A percentile compares a stretch with the other conserved stretches of the same genome.
Evolutionary conservation across 1,140 invertebrate species (phyloP).

Genomic region (Chionoecetes opilio): DNA sequence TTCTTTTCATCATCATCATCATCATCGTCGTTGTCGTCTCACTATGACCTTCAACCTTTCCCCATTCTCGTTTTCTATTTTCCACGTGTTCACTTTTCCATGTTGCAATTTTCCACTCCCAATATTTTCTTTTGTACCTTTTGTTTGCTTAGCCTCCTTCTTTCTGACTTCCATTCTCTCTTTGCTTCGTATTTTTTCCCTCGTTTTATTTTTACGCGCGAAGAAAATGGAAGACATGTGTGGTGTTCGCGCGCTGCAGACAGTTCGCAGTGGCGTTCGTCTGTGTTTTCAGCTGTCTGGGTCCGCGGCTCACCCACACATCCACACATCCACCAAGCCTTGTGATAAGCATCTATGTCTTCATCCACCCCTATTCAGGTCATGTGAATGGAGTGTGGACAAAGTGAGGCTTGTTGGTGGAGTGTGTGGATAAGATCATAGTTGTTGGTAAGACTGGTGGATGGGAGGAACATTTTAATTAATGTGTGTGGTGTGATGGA

Average conservation of each 20-base stretch:
- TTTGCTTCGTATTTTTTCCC: constrained; percentile 12
- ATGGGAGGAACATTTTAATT: too few relatives aligned
- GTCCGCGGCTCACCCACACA: too few relatives aligned
- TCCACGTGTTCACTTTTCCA: not conserved
- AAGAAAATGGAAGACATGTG: not conserved
- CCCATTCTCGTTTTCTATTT: not conserved
- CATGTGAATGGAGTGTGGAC: too few relatives aligned
- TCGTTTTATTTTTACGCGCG: not conserved
- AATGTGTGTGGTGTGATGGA: not conserved
- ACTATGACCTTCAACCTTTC: not conserved
- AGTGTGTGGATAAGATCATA: too few relatives aligned
- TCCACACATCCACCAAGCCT: too few relatives aligned
- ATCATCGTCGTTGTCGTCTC: not conserved
- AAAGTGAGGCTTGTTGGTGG: too few relatives aligned
- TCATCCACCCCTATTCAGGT: too few relatives aligned
- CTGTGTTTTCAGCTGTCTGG: too few relatives aligned
- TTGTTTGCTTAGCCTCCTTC: constrained; percentile 11
- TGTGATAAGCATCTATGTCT: too few relatives aligned
- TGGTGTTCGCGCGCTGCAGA: not conserved
- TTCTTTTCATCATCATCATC: too few relatives aligned
- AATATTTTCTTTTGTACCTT: not conserved
- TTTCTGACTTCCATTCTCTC: not conserved
- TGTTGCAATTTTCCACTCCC: not conserved
- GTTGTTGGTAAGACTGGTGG: too few relatives aligned
- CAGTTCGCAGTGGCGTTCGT: not conserved